These are phyloP conservation scores for Muraenolepis orangiensis DNA, from an alignment of 2,797 vertebrate species.

Conservation along the genomic window DNA sequence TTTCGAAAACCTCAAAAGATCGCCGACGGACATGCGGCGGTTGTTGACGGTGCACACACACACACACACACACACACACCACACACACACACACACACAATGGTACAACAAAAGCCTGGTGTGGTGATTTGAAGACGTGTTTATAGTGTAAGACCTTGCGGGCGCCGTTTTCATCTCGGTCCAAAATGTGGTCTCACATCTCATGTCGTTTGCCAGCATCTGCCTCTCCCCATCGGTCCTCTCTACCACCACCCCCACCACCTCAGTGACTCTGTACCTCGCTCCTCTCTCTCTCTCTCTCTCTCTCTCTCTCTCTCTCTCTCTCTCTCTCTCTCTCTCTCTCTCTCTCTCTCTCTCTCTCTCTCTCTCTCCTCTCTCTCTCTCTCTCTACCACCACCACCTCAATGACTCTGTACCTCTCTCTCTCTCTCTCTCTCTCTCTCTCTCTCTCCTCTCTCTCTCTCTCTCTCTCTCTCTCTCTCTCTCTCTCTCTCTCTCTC, in stretches of 20 bases:
- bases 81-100: too few species aligned
- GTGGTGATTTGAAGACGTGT: constrained; percentile 66
- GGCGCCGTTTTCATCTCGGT: constrained; percentile 58
- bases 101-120: constrained; percentile 64
- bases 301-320: constrained; percentile 9
- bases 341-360: constrained; percentile 4
- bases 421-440: too few species aligned
- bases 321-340: constrained; percentile 36
- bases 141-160: constrained; percentile 63
- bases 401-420: too few species aligned
- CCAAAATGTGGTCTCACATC: constrained; percentile 64
- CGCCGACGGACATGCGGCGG: constrained; percentile 61
- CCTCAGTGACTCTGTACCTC: constrained; percentile 16
- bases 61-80: too few species aligned
- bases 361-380: constrained; percentile 18
- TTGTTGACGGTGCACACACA: constrained; percentile 61
- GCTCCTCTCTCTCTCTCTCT: background rate
- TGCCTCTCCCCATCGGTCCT: constrained; percentile 27
- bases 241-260: constrained; percentile 15
- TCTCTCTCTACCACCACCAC: constrained; percentile 1
- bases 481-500: too few species aligned
- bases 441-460: too few species aligned
- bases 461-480: too few species aligned
- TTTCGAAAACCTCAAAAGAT: constrained; percentile 65
- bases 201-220: constrained; percentile 50